phyloP scores from a whole-genome alignment of 2,797 vertebrate genomes.

The Euphonia xanthogaster region DNA sequence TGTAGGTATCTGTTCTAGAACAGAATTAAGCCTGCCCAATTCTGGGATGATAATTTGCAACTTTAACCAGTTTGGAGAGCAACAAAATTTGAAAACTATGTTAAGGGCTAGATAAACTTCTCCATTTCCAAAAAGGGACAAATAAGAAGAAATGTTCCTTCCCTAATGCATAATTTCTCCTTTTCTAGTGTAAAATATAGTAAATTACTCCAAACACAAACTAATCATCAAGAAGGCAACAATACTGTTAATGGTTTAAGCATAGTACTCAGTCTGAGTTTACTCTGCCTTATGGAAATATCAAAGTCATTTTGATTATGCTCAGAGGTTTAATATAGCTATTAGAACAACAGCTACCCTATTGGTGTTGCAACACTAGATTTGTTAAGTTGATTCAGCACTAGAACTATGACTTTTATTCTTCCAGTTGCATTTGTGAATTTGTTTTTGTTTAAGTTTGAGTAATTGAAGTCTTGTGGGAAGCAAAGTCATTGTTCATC shows the following conservation, averaged over 20 bases:
- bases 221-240: conserved; percentile 63
- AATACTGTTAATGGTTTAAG: conserved; percentile 56
- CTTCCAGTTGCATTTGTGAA: conserved; percentile 13
- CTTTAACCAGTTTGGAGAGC: conserved; percentile 17
- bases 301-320: conserved; percentile 52
- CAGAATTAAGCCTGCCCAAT: neutral
- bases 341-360: conserved; percentile 51
- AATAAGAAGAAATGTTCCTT: conserved; percentile 56
- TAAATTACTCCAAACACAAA: conserved; percentile 56
- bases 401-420: conserved; percentile 54
- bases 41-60: neutral
- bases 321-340: conserved; percentile 59
- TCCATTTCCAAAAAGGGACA: conserved; percentile 60
- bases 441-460: conserved; percentile 65
- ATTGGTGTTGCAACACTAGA: conserved; percentile 17
- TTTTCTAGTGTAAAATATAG: conserved; percentile 54
- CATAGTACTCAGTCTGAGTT: conserved; percentile 35
- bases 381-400: conserved; percentile 56
- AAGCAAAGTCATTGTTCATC: conserved; percentile 67
- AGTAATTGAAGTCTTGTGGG: conserved; percentile 66
- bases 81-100: conserved; percentile 30
- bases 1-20: neutral
- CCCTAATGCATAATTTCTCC: conserved; percentile 41
- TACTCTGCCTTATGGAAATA: conserved; percentile 64
- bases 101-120: conserved; percentile 46